A percentile compares a stretch with the other conserved stretches of the same genome.
Evolutionary conservation across 2,888 invertebrate species (phyloP).

Genomic region (Lysandra coridon): DNA sequence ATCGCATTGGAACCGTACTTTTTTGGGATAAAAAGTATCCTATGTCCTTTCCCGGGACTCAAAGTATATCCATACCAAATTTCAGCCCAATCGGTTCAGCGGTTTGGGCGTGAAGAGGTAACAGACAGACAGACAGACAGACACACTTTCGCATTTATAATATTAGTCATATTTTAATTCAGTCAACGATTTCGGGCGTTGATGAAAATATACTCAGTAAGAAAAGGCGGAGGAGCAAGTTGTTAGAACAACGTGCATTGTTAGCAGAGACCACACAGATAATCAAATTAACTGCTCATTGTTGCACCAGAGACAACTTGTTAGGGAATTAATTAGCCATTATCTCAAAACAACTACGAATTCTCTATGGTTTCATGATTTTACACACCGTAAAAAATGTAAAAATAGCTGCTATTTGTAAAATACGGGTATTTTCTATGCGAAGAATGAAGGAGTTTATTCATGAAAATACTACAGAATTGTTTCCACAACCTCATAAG

Average conservation of each 20-base stretch:
- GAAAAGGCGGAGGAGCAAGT: constrained; percentile 20
- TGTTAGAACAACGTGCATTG: constrained; percentile 59
- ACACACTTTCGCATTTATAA: no score
- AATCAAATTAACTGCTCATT: constrained; percentile 61
- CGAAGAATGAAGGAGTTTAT: neutral
- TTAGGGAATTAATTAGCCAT: constrained; percentile 35
- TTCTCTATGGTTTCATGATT: neutral
- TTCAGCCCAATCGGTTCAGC: no score
- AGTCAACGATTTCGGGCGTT: no score
- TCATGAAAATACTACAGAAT: no score
- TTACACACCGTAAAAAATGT: neutral
- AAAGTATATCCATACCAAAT: no score
- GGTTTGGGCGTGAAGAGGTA: no score
- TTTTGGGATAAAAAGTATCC: no score
- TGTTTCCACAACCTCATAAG: no score
- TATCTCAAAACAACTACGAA: neutral
- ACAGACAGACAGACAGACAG: no score
- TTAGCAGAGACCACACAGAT: constrained; percentile 56
- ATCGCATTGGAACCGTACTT: no score
- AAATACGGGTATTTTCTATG: neutral
- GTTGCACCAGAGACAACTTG: constrained; percentile 51
- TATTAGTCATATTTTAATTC: no score
- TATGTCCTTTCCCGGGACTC: no score
- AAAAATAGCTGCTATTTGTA: neutral
- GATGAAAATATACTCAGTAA: neutral